Percentiles rank a stretch among this genome's conserved stretches.
Conservation (phyloP, 2,888 invertebrate genomes). For the Neuroscelio doddi region DNA sequence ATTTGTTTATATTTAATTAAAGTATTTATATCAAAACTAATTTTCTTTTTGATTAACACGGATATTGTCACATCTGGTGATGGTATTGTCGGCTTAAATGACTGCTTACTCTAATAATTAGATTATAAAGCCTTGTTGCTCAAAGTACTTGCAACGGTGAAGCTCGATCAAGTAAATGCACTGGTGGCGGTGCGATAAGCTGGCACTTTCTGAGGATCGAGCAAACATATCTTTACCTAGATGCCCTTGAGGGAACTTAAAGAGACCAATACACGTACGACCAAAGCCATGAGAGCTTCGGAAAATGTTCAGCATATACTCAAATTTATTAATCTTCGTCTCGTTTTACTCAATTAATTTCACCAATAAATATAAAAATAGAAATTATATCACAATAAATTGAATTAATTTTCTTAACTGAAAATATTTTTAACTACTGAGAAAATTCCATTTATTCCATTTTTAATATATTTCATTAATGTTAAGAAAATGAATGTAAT, state of each 20-base stretch:
- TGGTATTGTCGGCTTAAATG: conserved; percentile 8
- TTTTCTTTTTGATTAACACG: not conserved
- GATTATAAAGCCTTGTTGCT: conserved; percentile 19
- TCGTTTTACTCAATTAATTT: no score
- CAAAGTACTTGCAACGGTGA: conserved; percentile 19
- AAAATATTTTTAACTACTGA: no score
- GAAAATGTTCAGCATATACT: conserved; percentile 16
- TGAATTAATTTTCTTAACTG: no score
- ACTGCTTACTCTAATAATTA: conserved; percentile 20
- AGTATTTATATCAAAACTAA: no score
- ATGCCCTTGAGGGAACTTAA: conserved; percentile 30
- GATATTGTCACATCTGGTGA: conserved; percentile 3
- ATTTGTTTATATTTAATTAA: no score
- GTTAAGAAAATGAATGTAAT: no score
- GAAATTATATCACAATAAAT: no score
- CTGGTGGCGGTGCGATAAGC: conserved; percentile 24
- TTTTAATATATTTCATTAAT: no score
- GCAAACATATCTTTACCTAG: conserved; percentile 34
- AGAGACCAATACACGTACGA: conserved; percentile 38
- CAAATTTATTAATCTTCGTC: no score
- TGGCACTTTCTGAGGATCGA: conserved; percentile 28
- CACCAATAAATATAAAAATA: no score
- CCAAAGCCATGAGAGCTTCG: conserved; percentile 20
- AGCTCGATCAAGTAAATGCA: conserved; percentile 34
- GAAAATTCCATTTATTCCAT: no score